These are phyloP conservation scores for Chloroclystis v-ata DNA, from an alignment of 2,888 invertebrate genomes.

Conservation along the genomic window DNA sequence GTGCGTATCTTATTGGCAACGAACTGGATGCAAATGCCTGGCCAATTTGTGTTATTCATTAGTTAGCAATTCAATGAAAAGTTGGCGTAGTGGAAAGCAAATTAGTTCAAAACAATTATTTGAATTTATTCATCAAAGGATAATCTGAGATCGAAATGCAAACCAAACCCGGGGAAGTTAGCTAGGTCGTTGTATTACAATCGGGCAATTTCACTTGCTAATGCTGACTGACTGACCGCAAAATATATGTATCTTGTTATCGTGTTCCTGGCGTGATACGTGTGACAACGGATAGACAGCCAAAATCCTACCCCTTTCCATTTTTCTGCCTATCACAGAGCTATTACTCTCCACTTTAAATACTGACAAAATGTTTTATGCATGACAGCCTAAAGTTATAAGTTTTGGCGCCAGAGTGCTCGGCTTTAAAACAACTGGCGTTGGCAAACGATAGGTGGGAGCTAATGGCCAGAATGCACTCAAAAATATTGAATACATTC, in stretches of 20 bases:
- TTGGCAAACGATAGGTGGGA: constrained; percentile 8
- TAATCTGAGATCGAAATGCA: constrained; percentile 21
- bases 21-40: background rate
- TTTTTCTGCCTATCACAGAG: constrained; percentile 8
- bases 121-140: constrained; percentile 6
- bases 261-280: constrained; percentile 27
- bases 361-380: constrained; percentile 6
- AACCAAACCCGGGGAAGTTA: constrained; percentile 33
- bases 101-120: background rate
- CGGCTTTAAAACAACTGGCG: constrained; percentile 11
- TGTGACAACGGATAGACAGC: constrained; percentile 21
- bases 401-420: constrained; percentile 9
- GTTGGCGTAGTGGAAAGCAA: background rate
- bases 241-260: constrained; percentile 40
- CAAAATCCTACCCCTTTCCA: constrained; percentile 15
- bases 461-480: constrained; percentile 2
- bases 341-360: constrained; percentile 1
- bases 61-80: background rate
- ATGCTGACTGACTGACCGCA: constrained; percentile 39
- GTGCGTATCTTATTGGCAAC: background rate
- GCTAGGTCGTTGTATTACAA: constrained; percentile 47
- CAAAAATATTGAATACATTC: background rate
- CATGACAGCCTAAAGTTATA: constrained; percentile 5
- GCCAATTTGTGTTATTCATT: background rate
- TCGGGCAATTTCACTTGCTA: constrained; percentile 57